Percentiles rank a stretch among this genome's conserved stretches.
Conservation (phyloP, 2,797 vertebrate species). For the Darevskia nairensis region DNA sequence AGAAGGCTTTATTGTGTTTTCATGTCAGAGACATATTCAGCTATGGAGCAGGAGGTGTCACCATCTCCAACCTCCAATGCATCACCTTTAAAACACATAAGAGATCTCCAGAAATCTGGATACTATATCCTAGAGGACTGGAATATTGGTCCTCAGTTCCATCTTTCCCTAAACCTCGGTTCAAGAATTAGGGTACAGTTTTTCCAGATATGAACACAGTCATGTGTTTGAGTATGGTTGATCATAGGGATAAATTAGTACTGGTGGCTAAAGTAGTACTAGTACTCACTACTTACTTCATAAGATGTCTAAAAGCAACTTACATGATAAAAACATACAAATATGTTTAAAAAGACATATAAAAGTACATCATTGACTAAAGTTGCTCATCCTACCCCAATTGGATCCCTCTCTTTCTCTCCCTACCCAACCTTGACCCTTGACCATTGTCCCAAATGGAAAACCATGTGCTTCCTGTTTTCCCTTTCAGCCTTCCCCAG, state of each 20-base stretch:
- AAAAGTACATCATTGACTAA: no score
- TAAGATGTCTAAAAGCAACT: no score
- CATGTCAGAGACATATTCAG: no score
- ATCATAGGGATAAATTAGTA: background rate
- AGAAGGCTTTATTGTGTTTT: no score
- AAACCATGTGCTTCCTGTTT: background rate
- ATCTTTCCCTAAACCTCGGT: no score
- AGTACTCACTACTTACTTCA: no score
- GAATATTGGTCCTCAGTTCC: no score
- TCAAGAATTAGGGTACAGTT: background rate
- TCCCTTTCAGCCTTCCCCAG: background rate
- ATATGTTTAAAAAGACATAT: no score
- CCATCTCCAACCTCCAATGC: background rate
- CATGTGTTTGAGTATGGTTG: background rate
- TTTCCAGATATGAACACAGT: background rate
- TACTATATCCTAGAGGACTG: background rate
- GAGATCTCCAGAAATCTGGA: background rate
- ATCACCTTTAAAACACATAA: background rate
- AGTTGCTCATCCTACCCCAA: no score
- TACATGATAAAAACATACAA: no score
- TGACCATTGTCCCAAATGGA: background rate
- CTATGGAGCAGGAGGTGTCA: background rate
- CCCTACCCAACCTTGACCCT: no score
- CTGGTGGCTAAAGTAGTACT: no score
- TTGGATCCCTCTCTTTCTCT: background rate